phyloP scores from a whole-genome alignment of 2,113 vertebrate genomes.

The Vidua macroura region DNA sequence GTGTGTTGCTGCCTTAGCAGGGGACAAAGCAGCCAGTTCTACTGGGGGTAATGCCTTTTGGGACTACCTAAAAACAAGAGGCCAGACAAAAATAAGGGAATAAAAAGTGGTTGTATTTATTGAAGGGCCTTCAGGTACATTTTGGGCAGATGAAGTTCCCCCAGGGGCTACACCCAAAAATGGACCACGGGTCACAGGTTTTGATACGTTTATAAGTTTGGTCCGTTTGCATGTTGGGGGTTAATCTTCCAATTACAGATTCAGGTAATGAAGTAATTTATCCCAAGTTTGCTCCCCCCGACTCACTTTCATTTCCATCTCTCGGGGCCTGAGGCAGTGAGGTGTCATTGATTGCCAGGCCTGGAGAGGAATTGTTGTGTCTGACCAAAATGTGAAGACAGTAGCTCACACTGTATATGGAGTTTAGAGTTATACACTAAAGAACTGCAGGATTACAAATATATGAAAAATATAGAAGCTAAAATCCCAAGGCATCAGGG shows the following conservation, averaged over 20 bases:
- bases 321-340: background rate
- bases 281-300: too few relatives aligned
- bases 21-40: background rate
- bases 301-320: too few relatives aligned
- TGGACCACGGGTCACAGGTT: background rate
- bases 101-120: background rate
- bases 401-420: background rate
- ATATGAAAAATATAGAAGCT: background rate
- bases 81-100: too few relatives aligned
- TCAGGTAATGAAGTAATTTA: too few relatives aligned
- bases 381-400: background rate
- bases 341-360: background rate
- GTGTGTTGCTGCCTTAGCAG: too few relatives aligned
- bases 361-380: background rate
- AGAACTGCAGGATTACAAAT: background rate
- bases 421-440: background rate
- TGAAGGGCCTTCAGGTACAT: background rate
- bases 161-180: background rate
- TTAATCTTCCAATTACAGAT: too few relatives aligned
- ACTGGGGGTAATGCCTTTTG: background rate
- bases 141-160: background rate
- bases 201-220: too few relatives aligned
- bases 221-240: too few relatives aligned
- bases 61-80: background rate
- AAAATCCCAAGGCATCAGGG: background rate